Evolutionary conservation across 2,888 invertebrate genomes (phyloP), one percentile per base, ranked within the genome.

Genomic region (Oeneis ivallda): DNA sequence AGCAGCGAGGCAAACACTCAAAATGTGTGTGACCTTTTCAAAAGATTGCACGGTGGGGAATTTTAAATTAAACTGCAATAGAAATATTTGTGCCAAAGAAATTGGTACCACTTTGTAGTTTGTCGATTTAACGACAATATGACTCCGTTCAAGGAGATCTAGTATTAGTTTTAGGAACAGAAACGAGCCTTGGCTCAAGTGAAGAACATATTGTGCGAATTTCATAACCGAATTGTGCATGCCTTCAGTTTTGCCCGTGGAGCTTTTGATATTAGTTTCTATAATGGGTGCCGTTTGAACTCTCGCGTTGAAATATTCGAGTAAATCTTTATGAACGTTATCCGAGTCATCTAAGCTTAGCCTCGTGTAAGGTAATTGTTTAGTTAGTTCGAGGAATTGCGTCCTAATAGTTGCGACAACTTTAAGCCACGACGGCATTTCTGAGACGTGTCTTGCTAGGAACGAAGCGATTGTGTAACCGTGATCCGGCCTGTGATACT

Each of bases 391-490:
- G 71, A 95, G 88, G 79, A 98, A 94, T 75, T 96, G 96, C 0
- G 97, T 96, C 71, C 98, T 93, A 1, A 98, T 96, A 0, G 98
- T 98, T 19, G 96, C 95, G 0, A 99, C 93, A 32, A 98, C 93
- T 89, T 98, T 98, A 47, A 99, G 89, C 98, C 98, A 99, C 0
- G 94, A 90, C 0, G 99, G 99, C 87, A 94, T 93, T 83, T 95
- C 94, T 61, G 95, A 93, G 32, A 95, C 93, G 80, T 97, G 96
- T 73, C 95, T 94, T 1, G 95, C 94, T 62, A 99, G 86, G 85
- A 99, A 98, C 0, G 97, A 96, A 0, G 97, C 96, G 62, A 99
- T 95, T 0, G 98, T 98, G 79, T 98, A 96, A 0, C 98, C 98
- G 77, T 97, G 96, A 83, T 98, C 98, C 0, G 98, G 97, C 74